Conservation (phyloP, 2,888 invertebrate genomes). For the Melanophora roralis region DNA sequence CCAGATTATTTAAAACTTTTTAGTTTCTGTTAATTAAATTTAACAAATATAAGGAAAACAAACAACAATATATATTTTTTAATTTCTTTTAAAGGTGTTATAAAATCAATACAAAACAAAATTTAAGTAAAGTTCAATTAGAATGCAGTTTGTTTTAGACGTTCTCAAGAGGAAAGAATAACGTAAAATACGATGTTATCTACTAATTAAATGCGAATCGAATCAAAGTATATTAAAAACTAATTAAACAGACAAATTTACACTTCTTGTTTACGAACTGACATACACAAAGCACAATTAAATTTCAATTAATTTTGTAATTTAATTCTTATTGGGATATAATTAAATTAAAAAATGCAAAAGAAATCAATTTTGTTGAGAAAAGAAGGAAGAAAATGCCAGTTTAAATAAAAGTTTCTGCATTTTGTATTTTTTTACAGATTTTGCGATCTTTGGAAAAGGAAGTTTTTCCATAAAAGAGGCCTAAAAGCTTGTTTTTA, state of each 20-base stretch:
- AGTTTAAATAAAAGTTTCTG: not conserved
- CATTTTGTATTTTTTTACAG: not conserved
- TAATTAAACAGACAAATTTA: not conserved
- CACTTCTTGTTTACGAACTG: not conserved
- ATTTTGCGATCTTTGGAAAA: too few species aligned
- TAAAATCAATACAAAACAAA: conserved; percentile 14
- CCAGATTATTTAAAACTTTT: too few species aligned
- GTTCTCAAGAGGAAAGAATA: conserved; percentile 22
- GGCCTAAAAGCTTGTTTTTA: too few species aligned
- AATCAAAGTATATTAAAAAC: conserved; percentile 17
- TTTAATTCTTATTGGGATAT: not conserved
- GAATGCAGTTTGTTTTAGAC: not conserved
- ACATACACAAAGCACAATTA: not conserved
- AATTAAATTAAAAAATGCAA: not conserved
- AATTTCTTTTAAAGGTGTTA: conserved; percentile 1
- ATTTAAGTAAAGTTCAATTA: conserved; percentile 20
- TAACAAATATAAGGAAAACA: too few species aligned
- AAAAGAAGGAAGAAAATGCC: not conserved
- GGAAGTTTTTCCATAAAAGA: too few species aligned
- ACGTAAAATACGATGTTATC: conserved; percentile 21
- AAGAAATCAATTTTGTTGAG: conserved; percentile 12
- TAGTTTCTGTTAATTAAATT: too few species aligned
- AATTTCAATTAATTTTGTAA: conserved; percentile 41
- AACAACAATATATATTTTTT: too few species aligned
- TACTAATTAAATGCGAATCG: conserved; percentile 46